Base-by-base conservation (phyloP, 2,888 invertebrate genomes). In the Metallyticus violacea region DNA sequence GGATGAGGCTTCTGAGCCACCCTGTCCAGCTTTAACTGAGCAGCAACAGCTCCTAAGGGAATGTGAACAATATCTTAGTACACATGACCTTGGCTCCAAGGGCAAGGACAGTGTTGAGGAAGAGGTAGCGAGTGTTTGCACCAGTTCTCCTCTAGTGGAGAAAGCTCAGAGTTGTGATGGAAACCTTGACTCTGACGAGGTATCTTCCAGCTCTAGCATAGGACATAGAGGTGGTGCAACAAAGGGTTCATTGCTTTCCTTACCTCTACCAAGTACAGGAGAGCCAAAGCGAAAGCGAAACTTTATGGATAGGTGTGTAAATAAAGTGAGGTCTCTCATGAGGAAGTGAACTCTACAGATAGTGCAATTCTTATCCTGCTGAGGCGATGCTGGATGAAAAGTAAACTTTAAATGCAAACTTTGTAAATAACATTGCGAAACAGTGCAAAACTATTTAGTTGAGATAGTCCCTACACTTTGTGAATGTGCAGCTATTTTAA, bases 241-340 rank as follows among this genome's bases (percentile, higher is more conserved):
- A 89, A 92, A 92, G 90, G 93, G 93, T 89, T 93, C 94, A 87
- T 92, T 93, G 88, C 91, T 93, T 87, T 93, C 94, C 88, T 90
- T 95, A 90, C 93, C 93, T 90, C 91, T 93, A 90, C 91, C 94
- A 90, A 93, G 93, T 89, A 92, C 93, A 89, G 93, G 93, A 85
- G 94, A 94, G 90, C 94, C 93, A 7, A 95, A 95, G 91, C 93
- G 95, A 90, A 95, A 95, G 91, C 95, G 95, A 91, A 97, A 96
- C 92, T 97, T 97, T 91, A 96, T 97, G 95, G 97, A 97, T 93
- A 94, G 95, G 91, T 96, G 96, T 92, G 95, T 96, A 90, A 96
- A 96, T 92, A 96, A 96, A 94, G 95, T 96, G 92, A 94, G 96
- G 93, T 95, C 95, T 93, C 93, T 96, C 91, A 96, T 94, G 88